Evolutionary conservation across 2,888 invertebrate species (phyloP).

Genomic region (Protula sp.): DNA sequence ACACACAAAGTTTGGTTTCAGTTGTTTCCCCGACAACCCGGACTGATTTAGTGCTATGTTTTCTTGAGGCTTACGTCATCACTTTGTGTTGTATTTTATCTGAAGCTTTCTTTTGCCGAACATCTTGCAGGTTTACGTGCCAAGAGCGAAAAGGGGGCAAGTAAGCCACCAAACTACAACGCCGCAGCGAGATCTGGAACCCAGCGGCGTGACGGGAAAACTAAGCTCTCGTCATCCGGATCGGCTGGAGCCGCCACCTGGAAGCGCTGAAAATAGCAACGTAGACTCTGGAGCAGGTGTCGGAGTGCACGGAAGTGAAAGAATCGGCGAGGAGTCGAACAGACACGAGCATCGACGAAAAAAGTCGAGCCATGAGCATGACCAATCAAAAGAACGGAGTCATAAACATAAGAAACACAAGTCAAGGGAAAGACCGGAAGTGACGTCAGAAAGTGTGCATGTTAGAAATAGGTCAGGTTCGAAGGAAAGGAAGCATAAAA

Average conservation of each 20-base stretch:
- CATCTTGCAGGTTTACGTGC: slow-evolving; percentile 78
- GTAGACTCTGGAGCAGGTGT: neutral
- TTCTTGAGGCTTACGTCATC: too few relatives aligned
- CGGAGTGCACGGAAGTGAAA: neutral
- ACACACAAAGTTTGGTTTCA: too few relatives aligned
- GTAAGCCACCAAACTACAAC: too few relatives aligned
- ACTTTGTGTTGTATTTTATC: too few relatives aligned
- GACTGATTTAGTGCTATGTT: too few relatives aligned
- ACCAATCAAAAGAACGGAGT: too few relatives aligned
- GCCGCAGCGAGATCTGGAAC: neutral
- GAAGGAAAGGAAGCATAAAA: neutral
- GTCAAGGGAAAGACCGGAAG: neutral
- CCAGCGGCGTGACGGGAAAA: neutral
- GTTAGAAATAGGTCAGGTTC: too few relatives aligned
- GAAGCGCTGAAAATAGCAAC: neutral
- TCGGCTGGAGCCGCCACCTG: neutral
- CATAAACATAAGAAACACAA: neutral
- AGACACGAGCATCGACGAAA: neutral
- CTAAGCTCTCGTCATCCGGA: neutral
- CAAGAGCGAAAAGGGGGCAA: slow-evolving; percentile 60
- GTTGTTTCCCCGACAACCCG: too few relatives aligned
- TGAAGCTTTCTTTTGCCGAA: too few relatives aligned
- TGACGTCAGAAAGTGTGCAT: neutral
- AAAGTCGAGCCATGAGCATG: neutral
- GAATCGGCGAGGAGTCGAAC: neutral